These are phyloP conservation scores for Capreolus pygargus DNA, from an alignment of 2,113 vertebrate genomes.

Conservation along the genomic window DNA sequence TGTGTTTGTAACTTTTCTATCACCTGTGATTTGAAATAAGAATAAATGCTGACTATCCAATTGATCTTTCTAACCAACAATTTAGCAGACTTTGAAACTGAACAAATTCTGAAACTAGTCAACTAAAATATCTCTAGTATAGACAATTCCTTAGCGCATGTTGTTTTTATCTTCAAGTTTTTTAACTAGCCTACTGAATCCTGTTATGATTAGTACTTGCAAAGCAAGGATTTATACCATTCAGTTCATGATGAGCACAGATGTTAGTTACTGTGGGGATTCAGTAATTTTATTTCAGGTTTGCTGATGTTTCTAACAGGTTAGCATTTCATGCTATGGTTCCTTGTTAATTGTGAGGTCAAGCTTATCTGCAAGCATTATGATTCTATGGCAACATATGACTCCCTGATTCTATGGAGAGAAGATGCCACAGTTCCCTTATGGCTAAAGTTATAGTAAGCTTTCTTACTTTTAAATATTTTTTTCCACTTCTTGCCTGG, in stretches of 20 bases:
- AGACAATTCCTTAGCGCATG: background rate
- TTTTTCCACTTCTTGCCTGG: background rate
- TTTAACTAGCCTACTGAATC: background rate
- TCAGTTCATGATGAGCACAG: background rate
- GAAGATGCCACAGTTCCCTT: background rate
- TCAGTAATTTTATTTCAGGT: background rate
- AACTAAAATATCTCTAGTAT: background rate
- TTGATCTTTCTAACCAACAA: background rate
- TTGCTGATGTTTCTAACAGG: background rate
- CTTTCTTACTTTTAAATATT: background rate
- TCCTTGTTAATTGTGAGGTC: slow-evolving; percentile 23
- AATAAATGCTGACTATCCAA: background rate
- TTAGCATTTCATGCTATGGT: background rate
- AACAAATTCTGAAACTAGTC: background rate
- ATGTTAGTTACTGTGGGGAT: slow-evolving; percentile 1
- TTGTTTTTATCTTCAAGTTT: background rate
- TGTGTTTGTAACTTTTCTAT: slow-evolving; percentile 25
- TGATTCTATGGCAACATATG: slow-evolving; percentile 27
- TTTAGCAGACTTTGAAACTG: slow-evolving; percentile 4
- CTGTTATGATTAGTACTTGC: background rate
- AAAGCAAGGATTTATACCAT: background rate
- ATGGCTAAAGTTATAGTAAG: background rate
- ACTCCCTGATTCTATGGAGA: slow-evolving; percentile 21
- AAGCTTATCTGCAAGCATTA: background rate
- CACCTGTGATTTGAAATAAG: background rate